A percentile compares a stretch with the other conserved stretches of the same genome.
Evolutionary conservation across 2,113 vertebrate species (phyloP).

Genomic region (Phalacrocorax carbo): DNA sequence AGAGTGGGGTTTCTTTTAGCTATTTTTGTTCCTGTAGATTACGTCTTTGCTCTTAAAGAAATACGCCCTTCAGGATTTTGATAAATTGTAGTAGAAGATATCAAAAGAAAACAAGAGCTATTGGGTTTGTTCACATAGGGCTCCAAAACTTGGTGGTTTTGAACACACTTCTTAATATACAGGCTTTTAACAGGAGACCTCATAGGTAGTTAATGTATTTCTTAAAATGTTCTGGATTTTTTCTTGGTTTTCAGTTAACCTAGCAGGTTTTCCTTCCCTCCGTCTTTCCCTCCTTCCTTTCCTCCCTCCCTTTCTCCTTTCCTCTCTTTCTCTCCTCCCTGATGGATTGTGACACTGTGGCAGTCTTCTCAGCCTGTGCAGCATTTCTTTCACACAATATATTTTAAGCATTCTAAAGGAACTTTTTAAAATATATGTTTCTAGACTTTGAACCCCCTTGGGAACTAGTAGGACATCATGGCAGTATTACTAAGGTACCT

Average conservation of each 20-base stretch:
- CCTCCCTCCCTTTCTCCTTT: background rate
- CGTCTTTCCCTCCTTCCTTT: accelerated
- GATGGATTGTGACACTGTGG: background rate
- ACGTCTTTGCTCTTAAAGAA: background rate
- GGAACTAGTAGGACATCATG: background rate
- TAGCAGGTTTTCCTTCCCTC: background rate
- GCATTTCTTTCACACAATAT: background rate
- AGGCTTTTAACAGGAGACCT: background rate
- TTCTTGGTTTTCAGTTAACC: background rate
- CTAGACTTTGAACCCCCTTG: background rate
- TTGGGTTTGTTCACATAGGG: background rate
- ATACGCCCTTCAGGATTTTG: background rate
- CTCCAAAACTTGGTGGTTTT: background rate
- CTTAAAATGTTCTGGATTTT: background rate
- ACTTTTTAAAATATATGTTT: background rate
- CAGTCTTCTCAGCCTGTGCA: background rate
- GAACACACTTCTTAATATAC: background rate
- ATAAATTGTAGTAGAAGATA: background rate
- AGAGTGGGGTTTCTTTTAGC: background rate
- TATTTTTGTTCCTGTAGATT: background rate
- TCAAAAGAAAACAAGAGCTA: background rate
- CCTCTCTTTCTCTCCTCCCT: background rate
- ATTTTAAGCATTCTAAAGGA: background rate
- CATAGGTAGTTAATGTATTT: background rate
- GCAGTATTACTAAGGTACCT: background rate